Conservation (phyloP, 1,140 invertebrate species). For the Rhysida immarginata region DNA sequence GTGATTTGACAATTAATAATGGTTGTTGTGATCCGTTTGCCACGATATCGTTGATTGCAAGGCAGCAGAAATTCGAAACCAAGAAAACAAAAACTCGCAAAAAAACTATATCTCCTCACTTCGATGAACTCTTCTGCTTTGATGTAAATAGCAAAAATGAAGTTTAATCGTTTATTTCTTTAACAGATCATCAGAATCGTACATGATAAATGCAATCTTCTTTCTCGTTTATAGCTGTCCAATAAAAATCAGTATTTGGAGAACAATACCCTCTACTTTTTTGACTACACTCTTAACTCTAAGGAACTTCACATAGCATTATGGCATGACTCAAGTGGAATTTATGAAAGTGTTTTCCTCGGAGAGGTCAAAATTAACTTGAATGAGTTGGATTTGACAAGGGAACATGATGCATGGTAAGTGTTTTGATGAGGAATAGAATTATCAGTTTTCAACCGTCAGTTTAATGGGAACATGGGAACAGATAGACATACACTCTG, state of each 20-base stretch:
- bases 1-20: constrained; percentile 72
- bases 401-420: constrained; percentile 27
- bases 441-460: constrained; percentile 1
- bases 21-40: constrained; percentile 81
- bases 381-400: constrained; percentile 34
- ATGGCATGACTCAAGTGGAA: constrained; percentile 65
- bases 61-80: constrained; percentile 59
- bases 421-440: constrained; percentile 35
- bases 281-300: constrained; percentile 7
- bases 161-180: not conserved
- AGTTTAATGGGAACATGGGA: not conserved
- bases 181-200: not conserved
- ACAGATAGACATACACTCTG: not conserved
- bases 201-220: not conserved
- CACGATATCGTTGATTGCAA: constrained; percentile 55
- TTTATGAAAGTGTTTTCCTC: constrained; percentile 60
- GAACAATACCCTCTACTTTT: not conserved
- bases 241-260: not conserved
- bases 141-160: constrained; percentile 50
- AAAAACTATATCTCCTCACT: constrained; percentile 74
- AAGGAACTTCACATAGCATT: constrained; percentile 56
- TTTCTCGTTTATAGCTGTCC: not conserved
- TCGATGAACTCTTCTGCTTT: constrained; percentile 76
- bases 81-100: constrained; percentile 71
- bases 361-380: constrained; percentile 69